phyloP scores from a whole-genome alignment of 2,888 invertebrate species.

The Polyommatus iphigenia region DNA sequence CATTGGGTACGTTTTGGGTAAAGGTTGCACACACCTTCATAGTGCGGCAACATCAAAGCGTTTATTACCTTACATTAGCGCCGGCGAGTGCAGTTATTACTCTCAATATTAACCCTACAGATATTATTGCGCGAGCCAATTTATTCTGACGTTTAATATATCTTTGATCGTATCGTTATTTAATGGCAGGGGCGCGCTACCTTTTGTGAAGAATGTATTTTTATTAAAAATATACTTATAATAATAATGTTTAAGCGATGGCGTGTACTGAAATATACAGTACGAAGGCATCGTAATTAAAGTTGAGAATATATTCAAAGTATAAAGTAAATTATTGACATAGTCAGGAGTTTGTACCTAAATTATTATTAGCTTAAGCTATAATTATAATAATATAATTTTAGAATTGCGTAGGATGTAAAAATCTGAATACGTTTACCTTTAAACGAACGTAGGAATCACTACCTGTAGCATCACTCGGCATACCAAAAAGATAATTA shows the following conservation, averaged over 20 bases:
- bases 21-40: neutral
- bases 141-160: slow-evolving; percentile 30
- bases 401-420: neutral
- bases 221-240: neutral
- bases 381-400: no score
- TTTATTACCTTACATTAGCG: neutral
- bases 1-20: no score
- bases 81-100: slow-evolving; percentile 23
- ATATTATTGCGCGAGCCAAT: slow-evolving; percentile 20
- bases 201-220: neutral
- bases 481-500: neutral
- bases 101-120: slow-evolving; percentile 16
- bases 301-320: no score
- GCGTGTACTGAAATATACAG: neutral
- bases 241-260: neutral
- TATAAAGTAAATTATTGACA: no score
- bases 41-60: neutral
- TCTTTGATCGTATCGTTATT: slow-evolving; percentile 29
- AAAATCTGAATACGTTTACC: neutral
- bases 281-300: no score
- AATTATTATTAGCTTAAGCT: no score
- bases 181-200: slow-evolving; percentile 7
- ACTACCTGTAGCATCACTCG: no score
- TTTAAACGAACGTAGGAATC: neutral
- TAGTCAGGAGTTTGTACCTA: no score